Base-by-base conservation (phyloP, 2,888 invertebrate genomes). In the Cryptophagus acutangulus region DNA sequence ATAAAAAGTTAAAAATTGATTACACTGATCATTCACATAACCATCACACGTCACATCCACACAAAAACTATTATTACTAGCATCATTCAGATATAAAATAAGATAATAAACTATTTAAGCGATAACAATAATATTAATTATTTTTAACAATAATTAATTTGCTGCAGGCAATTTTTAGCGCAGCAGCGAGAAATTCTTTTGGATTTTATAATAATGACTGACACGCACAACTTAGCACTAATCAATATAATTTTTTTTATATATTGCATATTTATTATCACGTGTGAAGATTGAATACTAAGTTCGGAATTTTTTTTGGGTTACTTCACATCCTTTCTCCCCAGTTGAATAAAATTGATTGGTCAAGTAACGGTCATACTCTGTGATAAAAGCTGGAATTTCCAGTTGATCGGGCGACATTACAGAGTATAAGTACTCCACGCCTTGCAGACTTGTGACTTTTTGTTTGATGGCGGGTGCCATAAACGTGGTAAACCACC, bases 401-500 rank as follows among this genome's bases (percentile, higher is more conserved):
- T 94, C 93, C 57, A 96, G 77, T 73, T 95, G 91, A 74, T 90
- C 87, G 35, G 90, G 87, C 51, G 89, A 81, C 76, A 95, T 91
- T 45, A 87, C 85, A 46, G 87, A 81, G 74, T 92, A 94, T 39
- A 95, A 78, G 72, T 86, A 92, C 72, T 94, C 93, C 2, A 95
- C 84, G 48, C 94, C 94, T 33, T 87, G 87, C 63, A 95, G 74
- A 65, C 79, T 89, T 71, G 90, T 89, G 42, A 95, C 91, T 73
- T 94, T 94, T 52, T 88, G 84, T 72, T 95, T 95, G 61, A 95
- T 92, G 52, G 92, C 92, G 3, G 93, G 91, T 48, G 94, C 93
- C 86, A 93, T 93, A 71, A 95, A 95, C 43, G 94, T 95, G 50
- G 93, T 92, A 72, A 95, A 93, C 89, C 93, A 95, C 95, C 95